Base-by-base conservation (phyloP, 2,888 invertebrate species). In the Zhuqinia jingwanae region DNA sequence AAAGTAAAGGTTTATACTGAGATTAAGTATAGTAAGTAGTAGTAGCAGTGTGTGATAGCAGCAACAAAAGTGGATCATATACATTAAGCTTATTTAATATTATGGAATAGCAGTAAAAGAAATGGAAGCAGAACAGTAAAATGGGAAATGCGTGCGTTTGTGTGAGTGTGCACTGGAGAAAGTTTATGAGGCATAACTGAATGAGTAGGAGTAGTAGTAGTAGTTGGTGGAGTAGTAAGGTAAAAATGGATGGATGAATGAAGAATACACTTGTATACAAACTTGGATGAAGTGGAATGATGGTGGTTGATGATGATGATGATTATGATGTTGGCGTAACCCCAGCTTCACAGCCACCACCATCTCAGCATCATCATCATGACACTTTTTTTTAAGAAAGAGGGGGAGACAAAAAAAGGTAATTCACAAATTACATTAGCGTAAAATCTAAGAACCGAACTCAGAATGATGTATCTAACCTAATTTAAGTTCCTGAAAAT, bases 371-470 rank as follows among this genome's bases (percentile, higher is more conserved):
- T 5, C 45, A 70, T 27, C 45, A 36, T 75, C 56, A 36, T 56
- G 70, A 30, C 75, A 75, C 75, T 56, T 56, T 75, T 56, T 42
- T 17, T 13, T 30, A 27, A 30, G 53, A 20, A 25, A 22, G 25
- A 27, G 22, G 10, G 13, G 8, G 76, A 83, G 65, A 83, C 50
- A 83, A 83, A n/a, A n/a, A n/a, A 83, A 83, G 47, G 42, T 36
- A 83, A 63, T 83, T 83, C 65, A 58, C 75, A 83, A 83, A 83
- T 83, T 83, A 65, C 83, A 83, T 83, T 83, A 63, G 53, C 2
- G 53, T n/a, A 47, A 42, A n/a, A n/a, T 36, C 65, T 17, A 47
- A 65, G 65, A 83, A 76, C 30, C 76, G 36, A 36, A 36, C 36
- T 36, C 5, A n/a, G n/a, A n/a, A n/a, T n/a, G n/a, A n/a, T n/a